Conservation (phyloP, 2,888 invertebrate genomes). For the Terebella lapidaria region DNA sequence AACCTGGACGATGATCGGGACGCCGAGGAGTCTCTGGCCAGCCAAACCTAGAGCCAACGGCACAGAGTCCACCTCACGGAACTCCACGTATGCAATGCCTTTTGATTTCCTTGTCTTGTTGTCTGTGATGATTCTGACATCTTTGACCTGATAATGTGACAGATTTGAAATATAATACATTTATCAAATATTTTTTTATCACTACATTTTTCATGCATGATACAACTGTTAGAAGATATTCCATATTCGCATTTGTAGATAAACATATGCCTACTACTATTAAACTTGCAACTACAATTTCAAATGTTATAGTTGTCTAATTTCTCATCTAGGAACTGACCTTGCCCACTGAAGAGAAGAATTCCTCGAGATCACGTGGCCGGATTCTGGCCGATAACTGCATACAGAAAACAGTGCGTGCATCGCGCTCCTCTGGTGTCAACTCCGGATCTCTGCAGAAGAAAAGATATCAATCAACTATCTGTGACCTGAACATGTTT, state of each 20-base stretch:
- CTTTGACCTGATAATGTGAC: conserved; percentile 61
- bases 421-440: conserved; percentile 94
- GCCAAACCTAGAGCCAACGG: conserved; percentile 90
- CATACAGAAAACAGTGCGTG: conserved; percentile 98
- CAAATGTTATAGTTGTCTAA: no score
- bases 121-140: conserved; percentile 96
- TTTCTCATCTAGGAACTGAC: conserved; percentile 61
- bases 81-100: conserved; percentile 99
- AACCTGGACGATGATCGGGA: conserved; percentile 92
- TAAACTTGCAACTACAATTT: no score
- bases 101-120: conserved; percentile 98
- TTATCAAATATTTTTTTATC: no score
- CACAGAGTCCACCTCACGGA: conserved; percentile 95
- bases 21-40: conserved; percentile 88
- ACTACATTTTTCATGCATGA: no score
- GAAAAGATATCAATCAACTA: not conserved
- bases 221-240: no score
- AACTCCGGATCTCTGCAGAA: conserved; percentile 51
- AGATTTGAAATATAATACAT: not conserved
- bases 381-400: conserved; percentile 91
- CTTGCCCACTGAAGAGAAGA: conserved; percentile 97
- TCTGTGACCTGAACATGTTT: not conserved
- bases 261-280: no score
- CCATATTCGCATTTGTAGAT: no score
- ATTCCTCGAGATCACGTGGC: conserved; percentile 93